Conservation (phyloP, 2,113 vertebrate genomes). For the Oryzias curvinotus region DNA sequence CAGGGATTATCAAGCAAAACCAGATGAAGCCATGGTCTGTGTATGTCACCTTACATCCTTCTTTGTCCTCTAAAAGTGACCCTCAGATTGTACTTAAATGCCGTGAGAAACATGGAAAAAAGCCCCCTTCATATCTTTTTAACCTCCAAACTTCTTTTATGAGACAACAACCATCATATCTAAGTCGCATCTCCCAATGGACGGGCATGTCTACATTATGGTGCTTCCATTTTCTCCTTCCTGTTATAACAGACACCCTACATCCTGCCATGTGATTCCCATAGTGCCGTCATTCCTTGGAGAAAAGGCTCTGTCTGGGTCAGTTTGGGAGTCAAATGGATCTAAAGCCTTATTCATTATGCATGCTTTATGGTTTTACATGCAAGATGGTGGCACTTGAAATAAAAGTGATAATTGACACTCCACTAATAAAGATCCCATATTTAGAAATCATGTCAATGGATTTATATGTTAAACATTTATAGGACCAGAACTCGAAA, state of each 20-base stretch:
- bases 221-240: slow-evolving; percentile 16
- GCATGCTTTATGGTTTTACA: neutral
- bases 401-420: neutral
- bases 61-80: slow-evolving; percentile 10
- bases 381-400: too few relatives aligned
- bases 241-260: slow-evolving; percentile 2
- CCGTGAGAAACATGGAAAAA: neutral
- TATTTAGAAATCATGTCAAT: too few relatives aligned
- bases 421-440: too few relatives aligned
- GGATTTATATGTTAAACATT: too few relatives aligned
- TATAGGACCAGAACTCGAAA: too few relatives aligned
- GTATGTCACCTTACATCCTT: slow-evolving; percentile 15
- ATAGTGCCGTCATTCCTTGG: slow-evolving; percentile 34
- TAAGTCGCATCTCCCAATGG: slow-evolving; percentile 3
- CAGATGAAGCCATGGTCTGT: slow-evolving; percentile 17
- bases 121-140: neutral
- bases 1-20: slow-evolving; percentile 7
- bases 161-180: slow-evolving; percentile 6
- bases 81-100: slow-evolving; percentile 7
- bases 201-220: slow-evolving; percentile 15
- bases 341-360: slow-evolving; percentile 11
- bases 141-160: neutral
- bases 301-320: slow-evolving; percentile 30
- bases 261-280: slow-evolving; percentile 16
- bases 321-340: slow-evolving; percentile 21